Percentiles rank a stretch among this genome's conserved stretches.
Evolutionary conservation across 2,797 vertebrate genomes (phyloP).

Genomic region (Pangasius larnaudii): DNA sequence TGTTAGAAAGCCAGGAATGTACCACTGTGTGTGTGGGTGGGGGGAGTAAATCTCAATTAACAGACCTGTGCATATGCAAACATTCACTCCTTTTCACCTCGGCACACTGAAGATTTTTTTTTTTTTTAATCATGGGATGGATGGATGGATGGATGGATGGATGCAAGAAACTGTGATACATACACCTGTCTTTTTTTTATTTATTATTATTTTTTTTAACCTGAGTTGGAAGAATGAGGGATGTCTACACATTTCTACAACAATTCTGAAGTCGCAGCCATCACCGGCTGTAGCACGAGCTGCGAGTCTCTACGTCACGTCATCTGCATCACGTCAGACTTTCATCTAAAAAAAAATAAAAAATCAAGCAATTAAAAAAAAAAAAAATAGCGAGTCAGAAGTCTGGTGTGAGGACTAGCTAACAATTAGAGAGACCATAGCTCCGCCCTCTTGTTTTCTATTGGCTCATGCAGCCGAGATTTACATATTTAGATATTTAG

Average conservation of each 20-base stretch:
- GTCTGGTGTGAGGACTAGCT: background rate
- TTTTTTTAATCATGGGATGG: background rate
- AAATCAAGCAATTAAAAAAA: background rate
- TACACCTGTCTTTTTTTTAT: background rate
- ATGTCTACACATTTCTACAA: background rate
- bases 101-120: background rate
- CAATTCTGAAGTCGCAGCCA: constrained; percentile 1
- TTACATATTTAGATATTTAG: background rate
- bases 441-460: background rate
- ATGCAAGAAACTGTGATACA: background rate
- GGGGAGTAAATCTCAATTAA: background rate
- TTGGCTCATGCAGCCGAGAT: background rate
- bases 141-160: background rate
- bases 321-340: background rate
- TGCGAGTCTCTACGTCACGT: background rate
- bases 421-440: background rate
- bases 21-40: background rate
- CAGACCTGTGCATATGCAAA: constrained; percentile 15
- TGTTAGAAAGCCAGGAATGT: constrained; percentile 7
- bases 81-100: background rate
- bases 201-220: background rate
- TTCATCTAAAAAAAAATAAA: background rate
- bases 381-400: background rate
- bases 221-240: background rate
- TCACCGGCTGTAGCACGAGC: background rate